These are phyloP conservation scores for Microtus californicus DNA, from an alignment of 2,797 vertebrate genomes.

Conservation along the genomic window DNA sequence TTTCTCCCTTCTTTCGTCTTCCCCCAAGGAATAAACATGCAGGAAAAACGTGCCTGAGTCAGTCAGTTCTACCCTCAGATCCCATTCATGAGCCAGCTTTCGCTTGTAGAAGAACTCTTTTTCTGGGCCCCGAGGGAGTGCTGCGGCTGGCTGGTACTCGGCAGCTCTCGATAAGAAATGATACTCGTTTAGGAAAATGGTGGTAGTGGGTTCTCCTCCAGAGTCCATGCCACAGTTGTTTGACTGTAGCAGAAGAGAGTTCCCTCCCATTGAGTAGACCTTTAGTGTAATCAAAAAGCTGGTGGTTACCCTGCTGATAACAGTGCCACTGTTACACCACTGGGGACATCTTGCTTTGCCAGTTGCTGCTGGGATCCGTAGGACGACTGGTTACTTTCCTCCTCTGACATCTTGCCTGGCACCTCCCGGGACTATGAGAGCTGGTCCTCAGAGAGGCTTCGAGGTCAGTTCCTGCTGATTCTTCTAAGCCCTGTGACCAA, in stretches of 20 bases:
- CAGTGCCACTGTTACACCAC: neutral
- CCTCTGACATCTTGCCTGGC: neutral
- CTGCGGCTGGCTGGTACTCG: too few relatives aligned
- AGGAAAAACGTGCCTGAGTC: too few relatives aligned
- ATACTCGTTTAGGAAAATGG: neutral
- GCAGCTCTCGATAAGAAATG: too few relatives aligned
- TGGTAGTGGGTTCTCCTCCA: neutral
- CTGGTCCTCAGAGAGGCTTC: neutral
- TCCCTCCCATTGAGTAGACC: neutral
- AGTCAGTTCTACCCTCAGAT: too few relatives aligned
- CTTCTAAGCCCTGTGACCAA: neutral
- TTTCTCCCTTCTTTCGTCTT: too few relatives aligned
- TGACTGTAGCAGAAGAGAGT: too few relatives aligned
- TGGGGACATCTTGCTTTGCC: neutral
- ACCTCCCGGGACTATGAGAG: neutral
- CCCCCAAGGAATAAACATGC: too few relatives aligned
- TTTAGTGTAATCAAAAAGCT: neutral
- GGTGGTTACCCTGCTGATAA: neutral
- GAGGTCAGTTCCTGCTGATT: neutral
- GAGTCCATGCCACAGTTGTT: neutral
- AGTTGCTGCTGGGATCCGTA: neutral
- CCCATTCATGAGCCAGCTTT: too few relatives aligned
- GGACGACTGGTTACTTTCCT: neutral
- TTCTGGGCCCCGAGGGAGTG: too few relatives aligned
- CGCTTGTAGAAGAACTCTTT: too few relatives aligned